Evolutionary conservation across 2,888 invertebrate species (phyloP), one percentile per base, ranked within the genome.

Genomic region (Drosophila borborema): DNA sequence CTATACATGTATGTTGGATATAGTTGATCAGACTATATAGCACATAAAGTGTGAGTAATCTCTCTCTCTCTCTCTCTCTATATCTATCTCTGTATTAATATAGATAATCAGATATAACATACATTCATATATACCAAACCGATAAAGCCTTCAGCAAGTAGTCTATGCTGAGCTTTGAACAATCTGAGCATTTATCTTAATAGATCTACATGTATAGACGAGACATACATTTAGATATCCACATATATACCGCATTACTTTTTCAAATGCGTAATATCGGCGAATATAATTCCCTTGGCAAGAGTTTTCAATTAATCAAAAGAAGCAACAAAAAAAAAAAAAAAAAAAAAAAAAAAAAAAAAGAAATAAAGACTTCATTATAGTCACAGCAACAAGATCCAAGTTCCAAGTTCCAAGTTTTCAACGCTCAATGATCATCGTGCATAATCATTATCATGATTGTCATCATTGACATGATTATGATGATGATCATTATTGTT

Each of bases 401-500:
- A 45, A 79, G 63, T 48, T 20, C 31, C 45, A 64, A 73, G 63
- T 43, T 59, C 38, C 54, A 40, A 78, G 60, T 71, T 64, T 70
- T 63, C 61, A 80, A 72, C 82, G 64, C 71, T 66, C 40, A 41
- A 54, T 40, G 55, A 64, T 38, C 65, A 55, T 38, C 34, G 43
- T 12, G n/a, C 28, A 60, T 34, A 40, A 46, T 41, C 46, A 56
- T 48, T 23, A 45, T 20, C 31, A 49, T 41, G 10, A 43, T 43
- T 28, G 62, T 43, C 36, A 62, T 28, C 43, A 56, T 54, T 36
- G 38, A 28, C 40, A 23, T 41, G 40, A 28, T 58, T 16, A 43
- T 56, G 31, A 56, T 58, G 51, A 56, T 45, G 23, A 61, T 60
- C 16, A 63, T 63, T 74, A 72, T 70, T 67, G 53, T 72, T 82